A percentile compares a stretch with the other conserved stretches of the same genome.
Evolutionary conservation across 2,888 invertebrate species (phyloP).

Genomic region (Lasius fuliginosus): DNA sequence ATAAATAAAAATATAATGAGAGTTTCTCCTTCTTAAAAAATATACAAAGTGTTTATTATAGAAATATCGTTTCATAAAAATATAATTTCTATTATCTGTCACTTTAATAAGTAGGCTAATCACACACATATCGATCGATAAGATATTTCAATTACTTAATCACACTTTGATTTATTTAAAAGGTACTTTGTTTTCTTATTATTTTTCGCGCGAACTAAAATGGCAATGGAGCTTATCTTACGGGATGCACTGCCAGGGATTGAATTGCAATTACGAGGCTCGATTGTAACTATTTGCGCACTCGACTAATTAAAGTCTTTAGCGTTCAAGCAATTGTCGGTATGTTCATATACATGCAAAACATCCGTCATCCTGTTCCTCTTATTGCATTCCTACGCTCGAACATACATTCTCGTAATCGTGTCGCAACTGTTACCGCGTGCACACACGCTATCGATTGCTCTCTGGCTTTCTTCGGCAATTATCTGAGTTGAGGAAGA

Average conservation of each 20-base stretch:
- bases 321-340: background rate
- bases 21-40: background rate
- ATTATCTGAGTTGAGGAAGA: conserved; percentile 13
- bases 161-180: background rate
- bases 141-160: background rate
- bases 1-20: background rate
- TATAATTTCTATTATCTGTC: background rate
- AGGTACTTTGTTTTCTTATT: background rate
- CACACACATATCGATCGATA: background rate
- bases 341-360: conserved; percentile 5
- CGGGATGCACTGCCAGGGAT: background rate
- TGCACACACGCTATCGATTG: conserved; percentile 41
- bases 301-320: conserved; percentile 8
- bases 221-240: background rate
- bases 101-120: background rate
- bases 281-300: conserved; percentile 10
- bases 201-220: background rate
- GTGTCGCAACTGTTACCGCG: conserved; percentile 65
- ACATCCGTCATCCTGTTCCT: conserved; percentile 11
- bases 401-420: conserved; percentile 60
- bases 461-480: conserved; percentile 50
- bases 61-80: background rate
- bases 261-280: background rate
- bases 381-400: conserved; percentile 50
- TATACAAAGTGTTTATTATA: background rate